Evolutionary conservation across 2,113 vertebrate genomes (phyloP).

Genomic region (Fregata magnificens): DNA sequence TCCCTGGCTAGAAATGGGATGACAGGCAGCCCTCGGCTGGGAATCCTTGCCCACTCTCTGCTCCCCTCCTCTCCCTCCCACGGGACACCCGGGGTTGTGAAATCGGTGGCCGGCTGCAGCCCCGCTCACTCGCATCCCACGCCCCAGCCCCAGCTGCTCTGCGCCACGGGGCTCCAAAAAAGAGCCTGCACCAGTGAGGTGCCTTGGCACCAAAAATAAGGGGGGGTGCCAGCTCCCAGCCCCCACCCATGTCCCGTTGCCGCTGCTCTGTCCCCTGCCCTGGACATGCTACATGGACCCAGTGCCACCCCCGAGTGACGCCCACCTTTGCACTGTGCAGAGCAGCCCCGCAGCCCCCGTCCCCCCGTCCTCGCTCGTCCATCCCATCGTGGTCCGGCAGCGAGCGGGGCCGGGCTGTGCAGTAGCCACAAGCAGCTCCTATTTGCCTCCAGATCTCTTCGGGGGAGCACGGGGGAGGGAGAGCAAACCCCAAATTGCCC

Average conservation of each 20-base stretch:
- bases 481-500: background rate
- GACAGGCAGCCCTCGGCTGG: background rate
- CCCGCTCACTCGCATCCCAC: fast-evolving
- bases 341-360: background rate
- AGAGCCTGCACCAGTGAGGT: background rate
- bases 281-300: fast-evolving
- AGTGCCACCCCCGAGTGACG: background rate
- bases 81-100: background rate
- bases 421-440: background rate
- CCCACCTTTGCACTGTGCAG: background rate
- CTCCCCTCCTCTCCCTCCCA: background rate
- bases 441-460: background rate
- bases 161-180: background rate
- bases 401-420: background rate
- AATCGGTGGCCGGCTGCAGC: background rate
- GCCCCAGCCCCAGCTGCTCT: background rate
- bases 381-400: background rate
- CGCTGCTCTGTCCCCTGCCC: background rate
- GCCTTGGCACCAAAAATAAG: background rate
- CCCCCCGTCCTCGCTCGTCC: background rate
- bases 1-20: background rate
- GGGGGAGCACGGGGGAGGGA: background rate
- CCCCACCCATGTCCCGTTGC: background rate
- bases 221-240: background rate
- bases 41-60: background rate